These are phyloP conservation scores for Ictidomys tridecemlineatus DNA, from an alignment of 2,113 vertebrate genomes.

Conservation along the genomic window DNA sequence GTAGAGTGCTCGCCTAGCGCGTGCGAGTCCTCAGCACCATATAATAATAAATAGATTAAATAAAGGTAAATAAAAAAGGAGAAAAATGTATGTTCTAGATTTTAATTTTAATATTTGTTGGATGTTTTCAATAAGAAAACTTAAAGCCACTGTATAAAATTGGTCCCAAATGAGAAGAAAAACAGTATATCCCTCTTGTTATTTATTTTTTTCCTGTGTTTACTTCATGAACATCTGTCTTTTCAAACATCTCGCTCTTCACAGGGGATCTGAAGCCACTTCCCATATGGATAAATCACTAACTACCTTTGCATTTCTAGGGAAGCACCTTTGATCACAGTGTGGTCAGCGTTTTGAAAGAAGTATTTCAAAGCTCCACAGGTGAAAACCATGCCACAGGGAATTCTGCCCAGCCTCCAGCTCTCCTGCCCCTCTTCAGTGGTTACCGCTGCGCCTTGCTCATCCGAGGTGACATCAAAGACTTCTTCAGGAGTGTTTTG, in stretches of 20 bases:
- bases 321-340: neutral
- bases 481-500: neutral
- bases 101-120: conserved; percentile 52
- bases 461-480: neutral
- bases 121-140: conserved; percentile 19
- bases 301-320: neutral
- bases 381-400: conserved; percentile 37
- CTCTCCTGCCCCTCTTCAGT: neutral
- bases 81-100: neutral
- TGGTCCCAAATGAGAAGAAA: conserved; percentile 34
- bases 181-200: neutral
- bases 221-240: neutral
- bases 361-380: conserved; percentile 29
- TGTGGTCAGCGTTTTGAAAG: conserved; percentile 6
- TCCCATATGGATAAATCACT: neutral
- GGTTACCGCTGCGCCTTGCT: neutral
- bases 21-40: no score
- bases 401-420: conserved; percentile 31
- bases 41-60: no score
- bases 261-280: conserved; percentile 33
- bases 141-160: neutral
- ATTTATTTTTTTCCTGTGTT: conserved; percentile 44
- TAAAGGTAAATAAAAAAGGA: no score
- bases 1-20: no score
- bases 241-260: conserved; percentile 41